phyloP scores from a whole-genome alignment of 2,888 invertebrate species.

The Xestoiulus laeticollis region DNA sequence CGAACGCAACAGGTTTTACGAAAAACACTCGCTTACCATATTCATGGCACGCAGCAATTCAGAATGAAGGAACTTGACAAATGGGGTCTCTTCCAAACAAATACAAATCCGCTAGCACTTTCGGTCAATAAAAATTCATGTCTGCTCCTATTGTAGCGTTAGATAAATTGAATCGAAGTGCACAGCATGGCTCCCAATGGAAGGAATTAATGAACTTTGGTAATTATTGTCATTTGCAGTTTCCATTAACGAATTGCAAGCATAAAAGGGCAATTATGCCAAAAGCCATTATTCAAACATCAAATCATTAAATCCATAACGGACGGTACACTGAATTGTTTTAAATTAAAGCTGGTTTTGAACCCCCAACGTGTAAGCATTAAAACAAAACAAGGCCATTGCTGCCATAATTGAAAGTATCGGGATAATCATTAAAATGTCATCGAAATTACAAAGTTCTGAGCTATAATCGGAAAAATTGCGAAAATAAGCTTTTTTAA shows the following conservation, averaged over 20 bases:
- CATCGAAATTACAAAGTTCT: too few relatives aligned
- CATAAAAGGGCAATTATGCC: neutral
- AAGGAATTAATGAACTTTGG: neutral
- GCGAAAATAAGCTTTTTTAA: too few relatives aligned
- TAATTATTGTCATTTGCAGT: neutral
- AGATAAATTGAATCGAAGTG: neutral
- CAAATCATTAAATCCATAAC: neutral
- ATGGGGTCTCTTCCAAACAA: neutral
- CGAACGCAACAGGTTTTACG: neutral
- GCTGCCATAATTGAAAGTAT: too few relatives aligned
- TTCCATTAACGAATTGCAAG: neutral
- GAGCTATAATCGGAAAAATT: too few relatives aligned
- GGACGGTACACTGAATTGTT: neutral
- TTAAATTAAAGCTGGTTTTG: neutral
- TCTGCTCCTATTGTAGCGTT: neutral
- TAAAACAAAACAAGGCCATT: neutral
- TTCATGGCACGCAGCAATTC: neutral
- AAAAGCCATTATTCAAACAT: neutral
- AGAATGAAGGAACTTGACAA: neutral
- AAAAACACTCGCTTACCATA: neutral
- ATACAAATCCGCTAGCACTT: neutral
- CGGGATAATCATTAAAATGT: too few relatives aligned
- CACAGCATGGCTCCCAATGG: slow-evolving; percentile 12
- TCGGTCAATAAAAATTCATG: neutral
- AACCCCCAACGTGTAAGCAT: neutral